Percentiles rank a stretch among this genome's conserved stretches.
Conservation (phyloP, 2,797 vertebrate species). For the Smutsia gigantea region DNA sequence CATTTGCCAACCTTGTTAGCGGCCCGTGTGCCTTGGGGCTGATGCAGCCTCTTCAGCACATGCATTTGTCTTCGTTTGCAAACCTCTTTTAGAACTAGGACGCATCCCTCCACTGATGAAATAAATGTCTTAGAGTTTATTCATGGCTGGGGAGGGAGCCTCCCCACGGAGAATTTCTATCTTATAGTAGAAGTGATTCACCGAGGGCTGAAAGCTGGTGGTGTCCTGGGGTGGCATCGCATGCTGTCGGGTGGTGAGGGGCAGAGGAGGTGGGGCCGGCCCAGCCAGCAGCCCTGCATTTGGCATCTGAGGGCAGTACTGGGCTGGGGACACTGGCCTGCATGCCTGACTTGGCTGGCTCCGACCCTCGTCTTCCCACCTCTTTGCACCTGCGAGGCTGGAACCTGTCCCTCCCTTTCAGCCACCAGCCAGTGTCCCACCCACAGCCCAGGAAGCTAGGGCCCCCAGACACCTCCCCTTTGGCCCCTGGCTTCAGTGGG, state of each 20-base stretch:
- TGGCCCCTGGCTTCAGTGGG: not conserved
- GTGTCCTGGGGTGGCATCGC: not conserved
- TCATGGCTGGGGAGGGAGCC: conserved; percentile 77
- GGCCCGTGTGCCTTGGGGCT: conserved; percentile 93
- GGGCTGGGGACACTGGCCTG: not conserved
- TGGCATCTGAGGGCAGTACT: not conserved
- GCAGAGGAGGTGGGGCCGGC: not conserved
- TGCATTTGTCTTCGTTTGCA: conserved; percentile 84
- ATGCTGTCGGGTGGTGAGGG: not conserved
- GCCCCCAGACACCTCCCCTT: no score
- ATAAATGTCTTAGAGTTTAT: conserved; percentile 87
- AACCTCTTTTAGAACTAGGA: conserved; percentile 64
- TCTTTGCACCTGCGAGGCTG: fast-evolving
- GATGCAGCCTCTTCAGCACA: conserved; percentile 86
- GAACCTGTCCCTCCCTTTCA: not conserved
- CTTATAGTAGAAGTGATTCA: conserved; percentile 87
- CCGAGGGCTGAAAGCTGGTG: conserved; percentile 80
- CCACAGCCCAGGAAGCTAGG: not conserved
- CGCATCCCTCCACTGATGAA: conserved; percentile 81
- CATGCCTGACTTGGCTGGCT: not conserved
- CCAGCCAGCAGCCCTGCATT: not conserved
- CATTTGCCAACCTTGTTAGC: conserved; percentile 90
- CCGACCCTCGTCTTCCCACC: not conserved
- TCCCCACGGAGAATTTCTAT: conserved; percentile 87
- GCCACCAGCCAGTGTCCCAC: not conserved